phyloP scores from a whole-genome alignment of 2,888 invertebrate species.

The Archips xylosteana region DNA sequence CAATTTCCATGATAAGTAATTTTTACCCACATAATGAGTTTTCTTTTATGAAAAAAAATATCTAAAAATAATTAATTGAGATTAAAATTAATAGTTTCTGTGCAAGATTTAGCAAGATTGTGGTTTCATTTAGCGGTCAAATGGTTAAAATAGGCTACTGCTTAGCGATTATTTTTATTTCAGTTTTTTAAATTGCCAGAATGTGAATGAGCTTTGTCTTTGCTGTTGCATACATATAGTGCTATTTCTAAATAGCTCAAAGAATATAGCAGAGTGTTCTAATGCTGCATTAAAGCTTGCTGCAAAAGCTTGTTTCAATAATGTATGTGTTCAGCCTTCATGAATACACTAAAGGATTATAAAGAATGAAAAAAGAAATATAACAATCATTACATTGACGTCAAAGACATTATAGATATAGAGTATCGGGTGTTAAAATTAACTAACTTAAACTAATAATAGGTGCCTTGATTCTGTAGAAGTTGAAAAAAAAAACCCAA shows the following conservation, averaged over 20 bases:
- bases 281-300: constrained; percentile 3
- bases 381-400: too few species aligned
- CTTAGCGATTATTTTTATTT: constrained; percentile 32
- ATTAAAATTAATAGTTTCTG: not conserved
- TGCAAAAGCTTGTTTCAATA: constrained; percentile 13
- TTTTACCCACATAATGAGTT: too few species aligned
- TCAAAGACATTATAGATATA: too few species aligned
- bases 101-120: not conserved
- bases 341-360: not conserved
- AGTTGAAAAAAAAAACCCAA: not conserved
- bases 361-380: too few species aligned
- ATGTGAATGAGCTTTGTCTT: constrained; percentile 33
- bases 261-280: not conserved
- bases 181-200: constrained; percentile 6
- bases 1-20: too few species aligned
- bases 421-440: too few species aligned
- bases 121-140: constrained; percentile 15
- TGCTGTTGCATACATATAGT: constrained; percentile 16
- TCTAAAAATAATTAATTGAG: too few species aligned
- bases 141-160: constrained; percentile 23
- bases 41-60: too few species aligned
- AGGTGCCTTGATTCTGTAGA: not conserved
- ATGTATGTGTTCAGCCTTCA: not conserved
- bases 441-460: too few species aligned
- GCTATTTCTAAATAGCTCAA: constrained; percentile 12